These are phyloP conservation scores for Serranus cabrilla DNA, from an alignment of 2,797 vertebrate genomes.

Conservation along the genomic window DNA sequence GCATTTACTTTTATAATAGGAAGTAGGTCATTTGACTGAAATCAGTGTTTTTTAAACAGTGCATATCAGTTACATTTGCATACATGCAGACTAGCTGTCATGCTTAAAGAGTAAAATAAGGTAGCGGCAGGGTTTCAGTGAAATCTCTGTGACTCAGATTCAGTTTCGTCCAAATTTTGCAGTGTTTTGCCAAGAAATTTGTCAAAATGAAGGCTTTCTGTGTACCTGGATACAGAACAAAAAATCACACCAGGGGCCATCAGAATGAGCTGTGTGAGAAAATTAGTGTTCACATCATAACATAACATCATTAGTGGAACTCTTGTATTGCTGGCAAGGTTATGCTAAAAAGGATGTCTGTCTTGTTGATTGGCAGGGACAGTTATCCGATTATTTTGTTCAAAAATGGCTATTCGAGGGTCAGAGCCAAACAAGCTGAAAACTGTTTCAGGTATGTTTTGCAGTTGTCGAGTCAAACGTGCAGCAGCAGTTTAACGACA, in stretches of 20 bases:
- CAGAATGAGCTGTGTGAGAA: not conserved
- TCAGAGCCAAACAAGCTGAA: not conserved
- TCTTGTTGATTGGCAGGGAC: constrained; percentile 5
- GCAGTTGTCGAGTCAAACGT: not conserved
- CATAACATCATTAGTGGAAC: not conserved
- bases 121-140: no score
- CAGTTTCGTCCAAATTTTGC: not conserved
- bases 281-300: not conserved
- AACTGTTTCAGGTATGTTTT: not conserved
- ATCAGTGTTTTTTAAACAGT: no score
- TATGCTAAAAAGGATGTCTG: not conserved
- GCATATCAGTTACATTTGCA: no score
- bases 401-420: no score
- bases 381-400: not conserved
- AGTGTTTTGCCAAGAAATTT: not conserved
- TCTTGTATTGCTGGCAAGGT: not conserved
- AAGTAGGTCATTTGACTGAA: no score
- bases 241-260: not conserved
- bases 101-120: no score
- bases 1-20: no score
- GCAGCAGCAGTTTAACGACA: not conserved
- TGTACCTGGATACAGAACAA: not conserved
- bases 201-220: not conserved
- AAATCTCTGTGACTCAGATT: no score
- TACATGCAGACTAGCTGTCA: no score